Percentiles rank a stretch among this genome's conserved stretches.
phyloP scores from a whole-genome alignment of 2,797 vertebrate genomes.

The Channa striata region DNA sequence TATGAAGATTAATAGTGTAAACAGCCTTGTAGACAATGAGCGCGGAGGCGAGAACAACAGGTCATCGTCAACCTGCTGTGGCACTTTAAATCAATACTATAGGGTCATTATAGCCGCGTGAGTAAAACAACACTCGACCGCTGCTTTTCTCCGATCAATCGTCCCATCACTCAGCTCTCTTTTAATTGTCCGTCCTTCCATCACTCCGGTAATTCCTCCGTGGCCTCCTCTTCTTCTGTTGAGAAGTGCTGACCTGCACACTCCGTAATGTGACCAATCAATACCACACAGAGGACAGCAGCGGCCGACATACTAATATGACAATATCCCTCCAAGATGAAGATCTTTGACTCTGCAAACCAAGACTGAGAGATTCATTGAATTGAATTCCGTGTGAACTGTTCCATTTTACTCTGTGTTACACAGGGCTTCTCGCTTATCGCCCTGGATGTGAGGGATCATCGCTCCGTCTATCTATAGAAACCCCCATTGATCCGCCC shows the following conservation, averaged over 20 bases:
- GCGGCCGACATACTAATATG: slow-evolving; percentile 67
- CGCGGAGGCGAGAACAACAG: slow-evolving; percentile 42
- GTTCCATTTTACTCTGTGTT: slow-evolving; percentile 60
- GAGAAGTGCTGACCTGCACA: slow-evolving; percentile 76
- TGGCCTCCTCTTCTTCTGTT: slow-evolving; percentile 45
- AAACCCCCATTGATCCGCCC: slow-evolving; percentile 72
- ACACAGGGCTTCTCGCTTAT: slow-evolving; percentile 64
- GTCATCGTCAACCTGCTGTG: slow-evolving; percentile 51
- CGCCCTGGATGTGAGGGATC: slow-evolving; percentile 72
- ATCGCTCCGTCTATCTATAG: slow-evolving; percentile 79
- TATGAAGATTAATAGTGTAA: slow-evolving; percentile 42
- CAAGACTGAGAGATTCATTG: slow-evolving; percentile 65
- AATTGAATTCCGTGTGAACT: slow-evolving; percentile 58
- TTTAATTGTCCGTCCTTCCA: slow-evolving; percentile 33
- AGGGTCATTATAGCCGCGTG: slow-evolving; percentile 4
- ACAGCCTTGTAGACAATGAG: slow-evolving; percentile 44
- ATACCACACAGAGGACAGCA: slow-evolving; percentile 74
- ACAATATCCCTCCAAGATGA: slow-evolving; percentile 61
- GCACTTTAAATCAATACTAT: slow-evolving; percentile 51
- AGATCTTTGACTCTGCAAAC: slow-evolving; percentile 13
- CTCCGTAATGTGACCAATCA: slow-evolving; percentile 74
- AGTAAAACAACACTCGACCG: slow-evolving; percentile 19
- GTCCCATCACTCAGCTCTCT: slow-evolving; percentile 15
- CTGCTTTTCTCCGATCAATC: slow-evolving; percentile 20
- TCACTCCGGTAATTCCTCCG: slow-evolving; percentile 32